Evolutionary conservation across 2,888 invertebrate genomes (phyloP), one percentile per base, ranked within the genome.

Genomic region (Limenitis arthemis): DNA sequence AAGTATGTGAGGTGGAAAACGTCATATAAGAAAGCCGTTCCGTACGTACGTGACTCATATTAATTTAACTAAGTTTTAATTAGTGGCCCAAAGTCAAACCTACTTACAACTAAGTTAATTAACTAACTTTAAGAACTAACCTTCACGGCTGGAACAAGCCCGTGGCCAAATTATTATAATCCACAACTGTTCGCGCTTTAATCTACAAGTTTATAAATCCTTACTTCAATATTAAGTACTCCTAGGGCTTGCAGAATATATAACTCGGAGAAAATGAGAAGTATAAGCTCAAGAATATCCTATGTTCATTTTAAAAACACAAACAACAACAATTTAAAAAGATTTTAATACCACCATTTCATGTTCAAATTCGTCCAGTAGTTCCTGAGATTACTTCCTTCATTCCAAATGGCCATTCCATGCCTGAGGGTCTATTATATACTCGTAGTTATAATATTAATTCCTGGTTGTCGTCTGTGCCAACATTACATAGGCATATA

Each of bases 81-180:
- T 72, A 71, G 67, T 63, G 64, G 61, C 63, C 69, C 68, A 64
- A 67, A 68, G 69, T 67, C 66, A 63, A 65, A 66, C 65, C 67
- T 69, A 72, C 68, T 71, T 67, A 71, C 68, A 69, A 71, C 71
- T 69, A 66, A 72, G 71, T 73, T 75, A 73, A 75, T 70, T 68
- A 70, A 70, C 67, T 72, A 66, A 55, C 44, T 51, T 46, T 48
- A 56, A 61, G 56, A 59, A 58, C 61, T 60, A 56, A 58, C 56
- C 56, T 58, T 57, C 52, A 47, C 44, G 55, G 47, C 54, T 51
- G 43, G 49, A 55, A 57, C 53, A 52, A 57, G 53, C 58, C 55
- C 50, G 44, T 52, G 49, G 54, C 47, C 44, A 59, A 62, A 58
- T 56, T 59, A 58, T 61, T 58, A 59, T 59, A 57, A 54, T 59